Base-by-base conservation (phyloP, 2,113 vertebrate genomes). In the Trinectes maculatus region DNA sequence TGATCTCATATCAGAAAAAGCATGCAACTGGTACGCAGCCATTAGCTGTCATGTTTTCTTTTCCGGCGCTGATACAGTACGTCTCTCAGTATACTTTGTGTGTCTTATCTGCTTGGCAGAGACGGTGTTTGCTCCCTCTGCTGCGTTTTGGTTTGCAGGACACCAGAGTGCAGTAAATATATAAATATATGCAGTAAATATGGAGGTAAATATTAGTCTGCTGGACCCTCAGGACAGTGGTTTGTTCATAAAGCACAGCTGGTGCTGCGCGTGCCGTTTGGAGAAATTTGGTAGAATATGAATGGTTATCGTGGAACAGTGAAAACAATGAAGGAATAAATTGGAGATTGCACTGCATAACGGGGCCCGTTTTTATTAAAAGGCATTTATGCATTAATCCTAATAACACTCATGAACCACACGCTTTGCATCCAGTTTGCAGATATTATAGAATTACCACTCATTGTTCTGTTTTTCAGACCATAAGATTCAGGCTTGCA, bases 231-330 rank as follows among this genome's bases (percentile, higher is more conserved):
- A 5, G 48, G 55, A 6, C 26, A 42, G 12, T 24, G 65, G 59
- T 62, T 72, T 67, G 31, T 65, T 47, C 39, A 52, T 46, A 67
- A 75, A 55, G 36, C 39, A 51, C 43, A 62, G 42, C 29, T 57
- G 6, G 34, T 55, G 42, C 54, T 36, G 54, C 65, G 34, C 60
- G 43, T 43, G 33, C 62, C 63, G 57, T 48, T 54, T 37, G 39
- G 11, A 53, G 18, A 29, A 25, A 21, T 28, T 25, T 62, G 42
- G 29, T 46, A n/a, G 43, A 60, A 78, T 55, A 18, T 54, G 22
- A 49, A 62, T 54, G 37, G 0, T n/a, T 66, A 55, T 54, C 56
- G 34, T 65, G 33, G 37, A 13, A 48, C 31, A 48, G 25, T 74
- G 54, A 74, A 52, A 43, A 51, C 1, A 44, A 25, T 19, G 31